Conservation (phyloP, 1,140 invertebrate genomes). For the Pristionchus pacificus region DNA sequence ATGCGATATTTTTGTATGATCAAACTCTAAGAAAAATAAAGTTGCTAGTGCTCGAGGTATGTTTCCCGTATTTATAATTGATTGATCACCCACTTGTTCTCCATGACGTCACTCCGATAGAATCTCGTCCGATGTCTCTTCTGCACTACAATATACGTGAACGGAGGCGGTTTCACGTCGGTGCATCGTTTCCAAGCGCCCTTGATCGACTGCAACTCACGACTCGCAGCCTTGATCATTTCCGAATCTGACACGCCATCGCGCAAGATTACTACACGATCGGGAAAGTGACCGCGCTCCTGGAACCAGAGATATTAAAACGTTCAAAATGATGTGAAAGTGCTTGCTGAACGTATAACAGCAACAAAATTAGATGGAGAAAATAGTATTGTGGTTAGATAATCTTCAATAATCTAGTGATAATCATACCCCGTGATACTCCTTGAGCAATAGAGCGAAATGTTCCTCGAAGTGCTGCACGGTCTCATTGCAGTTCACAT, state of each 20-base stretch:
- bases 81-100: no score
- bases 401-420: not conserved
- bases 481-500: constrained; percentile 15
- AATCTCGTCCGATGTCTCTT: constrained; percentile 88
- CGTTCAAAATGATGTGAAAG: constrained; percentile 6
- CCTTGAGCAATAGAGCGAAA: not conserved
- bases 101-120: no score
- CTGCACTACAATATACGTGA: constrained; percentile 97
- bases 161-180: constrained; percentile 69
- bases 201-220: constrained; percentile 12
- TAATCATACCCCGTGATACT: constrained; percentile 1
- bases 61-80: no score
- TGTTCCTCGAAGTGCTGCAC: constrained; percentile 13
- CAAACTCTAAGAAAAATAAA: no score
- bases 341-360: no score
- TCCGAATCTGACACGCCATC: constrained; percentile 13
- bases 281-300: constrained; percentile 1
- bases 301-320: constrained; percentile 8
- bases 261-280: constrained; percentile 15
- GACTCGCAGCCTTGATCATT: constrained; percentile 2
- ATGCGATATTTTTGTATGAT: no score
- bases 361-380: no score
- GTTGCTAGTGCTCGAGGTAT: no score
- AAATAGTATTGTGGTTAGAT: not conserved
- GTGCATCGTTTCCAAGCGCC: not conserved